Base-by-base conservation (phyloP, 2,113 vertebrate genomes). In the Cheilinus undulatus region DNA sequence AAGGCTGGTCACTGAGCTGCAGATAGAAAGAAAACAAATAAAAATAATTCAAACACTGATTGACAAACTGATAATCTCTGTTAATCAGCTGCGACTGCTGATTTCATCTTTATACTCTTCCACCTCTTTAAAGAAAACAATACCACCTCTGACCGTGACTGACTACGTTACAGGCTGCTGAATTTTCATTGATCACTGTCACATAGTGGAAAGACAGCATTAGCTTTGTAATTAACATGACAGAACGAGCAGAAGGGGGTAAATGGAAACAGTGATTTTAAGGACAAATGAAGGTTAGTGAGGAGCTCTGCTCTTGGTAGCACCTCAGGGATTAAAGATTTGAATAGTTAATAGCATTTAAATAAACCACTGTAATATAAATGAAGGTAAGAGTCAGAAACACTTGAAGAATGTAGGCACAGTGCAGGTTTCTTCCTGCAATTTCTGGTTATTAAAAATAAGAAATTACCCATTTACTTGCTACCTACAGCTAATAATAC, bases 1-100 rank as follows among this genome's bases (percentile, higher is more conserved):
- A 98, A 54, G 97, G 97, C 82, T 98, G 97, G 85, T 99, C 98
- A 88, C 96, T 96, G 56, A 99, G 95, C 98, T 99, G 22, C 38
- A 82, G 38, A 73, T 12, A 36, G 26, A 69, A 30, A 38, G 43
- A 58, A 73, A 23, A 70, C n/a, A 45, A 4, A 43, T 7, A 14
- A 1, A 7, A 3, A 50, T 17, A 19, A 62, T 1, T 36, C 2
- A 69, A 51, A 58, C 32, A 73, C 0, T 57, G 27, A 63, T n/a
- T n/a, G 13, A 60, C 59, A 50, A 5, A 12, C 27, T 28, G 53
- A 53, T 53, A 34, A 63, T n/a, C 11, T 40, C 36, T 38, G 10
- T 46, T 52, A 53, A 73, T 54, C 10, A 4, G 5, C 38, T 22
- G 42, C 22, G 14, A 36, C 14, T 0, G 19, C 51, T 51, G 28